Evolutionary conservation across 1,140 invertebrate species (phyloP), one percentile per base, ranked within the genome.

Genomic region (Acyrthosiphon pisum): DNA sequence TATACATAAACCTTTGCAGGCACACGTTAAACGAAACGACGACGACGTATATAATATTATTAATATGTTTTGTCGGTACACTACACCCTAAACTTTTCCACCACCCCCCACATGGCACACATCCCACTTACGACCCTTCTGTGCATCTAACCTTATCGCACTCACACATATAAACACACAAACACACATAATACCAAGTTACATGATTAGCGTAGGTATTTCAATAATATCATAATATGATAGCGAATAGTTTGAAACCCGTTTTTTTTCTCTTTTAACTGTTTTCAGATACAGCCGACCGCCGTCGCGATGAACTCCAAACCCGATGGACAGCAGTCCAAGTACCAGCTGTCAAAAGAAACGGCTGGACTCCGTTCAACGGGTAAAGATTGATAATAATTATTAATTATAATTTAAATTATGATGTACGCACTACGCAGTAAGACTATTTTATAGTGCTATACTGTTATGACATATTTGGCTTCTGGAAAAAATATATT

Each of bases 271-370:
- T 46, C 30, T 44, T 91, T 91, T 46, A 46, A 86, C 41, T 53
- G 76, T 56, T 92, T 81, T 92, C 37, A 84, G 26, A 53, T 37
- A 30, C 48, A 9, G 44, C 81, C n/a, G 26, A n/a, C 22, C 20
- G 46, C 46, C 60, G 14, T 30, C 48, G 23, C 37, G 14, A 93
- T 93, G 91, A 93, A 93, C 48, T 93, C 91, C 14, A 93, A 93
- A 20, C 91, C 91, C 35, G 81, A 56, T 7, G 91, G 53, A 92
- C 81, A 46, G 48, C 91, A 83, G 76, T 92, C 91, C 48, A 86
- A 93, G 76, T 93, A 93, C 53, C 46, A 93, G 48, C 81, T 93
- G 81, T 53, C 91, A 23, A 93, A 93, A 18, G 48, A 56, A 11
- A 30, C 37, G 2, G 91, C 81, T 44, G 11, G 8, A 22, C 91